Conservation (phyloP, 2,113 vertebrate genomes). For the Lutjanus erythropterus region DNA sequence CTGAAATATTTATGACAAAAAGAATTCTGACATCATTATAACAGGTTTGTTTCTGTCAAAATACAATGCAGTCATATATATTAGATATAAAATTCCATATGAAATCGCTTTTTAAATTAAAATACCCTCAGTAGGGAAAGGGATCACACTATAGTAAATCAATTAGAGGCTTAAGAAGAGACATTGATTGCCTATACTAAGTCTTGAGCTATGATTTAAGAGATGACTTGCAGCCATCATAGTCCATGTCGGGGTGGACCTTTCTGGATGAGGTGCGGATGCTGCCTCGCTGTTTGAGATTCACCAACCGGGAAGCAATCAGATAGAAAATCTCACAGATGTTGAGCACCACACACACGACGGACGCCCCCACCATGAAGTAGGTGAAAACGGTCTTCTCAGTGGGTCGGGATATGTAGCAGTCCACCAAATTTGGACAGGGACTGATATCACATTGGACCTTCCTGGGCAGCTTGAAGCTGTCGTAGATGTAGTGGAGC, state of each 20-base stretch:
- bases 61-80: background rate
- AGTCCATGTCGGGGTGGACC: background rate
- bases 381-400: conserved; percentile 89
- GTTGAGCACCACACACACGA: conserved; percentile 86
- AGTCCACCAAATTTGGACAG: conserved; percentile 87
- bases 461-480: conserved; percentile 84
- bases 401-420: conserved; percentile 86
- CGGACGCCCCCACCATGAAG: conserved; percentile 87
- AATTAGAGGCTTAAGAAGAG: background rate
- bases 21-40: background rate
- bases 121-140: background rate
- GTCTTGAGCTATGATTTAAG: background rate
- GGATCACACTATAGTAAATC: background rate
- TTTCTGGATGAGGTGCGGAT: conserved; percentile 20
- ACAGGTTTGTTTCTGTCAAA: background rate
- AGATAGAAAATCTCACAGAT: conserved; percentile 87
- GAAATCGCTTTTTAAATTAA: background rate
- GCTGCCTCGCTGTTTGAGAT: conserved; percentile 42
- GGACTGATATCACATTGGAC: conserved; percentile 84
- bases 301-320: conserved; percentile 76
- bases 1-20: background rate
- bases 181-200: background rate
- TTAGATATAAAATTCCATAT: background rate
- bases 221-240: conserved; percentile 12
- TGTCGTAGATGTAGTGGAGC: conserved; percentile 84